Conservation (phyloP, 2,888 invertebrate species). For the Trichacis sp. region DNA sequence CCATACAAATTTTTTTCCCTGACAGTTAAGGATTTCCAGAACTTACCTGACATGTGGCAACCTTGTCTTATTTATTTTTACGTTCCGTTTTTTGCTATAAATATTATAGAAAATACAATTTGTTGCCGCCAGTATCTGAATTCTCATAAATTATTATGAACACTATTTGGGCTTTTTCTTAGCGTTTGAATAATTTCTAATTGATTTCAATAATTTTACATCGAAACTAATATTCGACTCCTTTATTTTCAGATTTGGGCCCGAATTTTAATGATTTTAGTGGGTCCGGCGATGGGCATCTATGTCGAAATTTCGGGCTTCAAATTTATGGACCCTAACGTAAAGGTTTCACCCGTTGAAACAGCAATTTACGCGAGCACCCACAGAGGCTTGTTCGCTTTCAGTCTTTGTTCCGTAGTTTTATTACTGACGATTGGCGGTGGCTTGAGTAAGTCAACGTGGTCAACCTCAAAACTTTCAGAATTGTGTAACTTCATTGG, state of each 20-base stretch:
- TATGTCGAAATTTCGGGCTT: slow-evolving; percentile 40
- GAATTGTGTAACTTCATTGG: neutral
- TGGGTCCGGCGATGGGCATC: slow-evolving; percentile 43
- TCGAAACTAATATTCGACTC: no score
- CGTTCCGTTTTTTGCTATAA: no score
- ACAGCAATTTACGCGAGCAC: slow-evolving; percentile 54
- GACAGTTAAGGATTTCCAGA: no score
- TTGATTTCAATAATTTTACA: no score
- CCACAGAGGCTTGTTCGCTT: slow-evolving; percentile 49
- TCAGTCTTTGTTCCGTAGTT: slow-evolving; percentile 46
- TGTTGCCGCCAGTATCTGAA: no score
- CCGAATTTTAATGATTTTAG: slow-evolving; percentile 45
- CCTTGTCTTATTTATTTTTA: no score
- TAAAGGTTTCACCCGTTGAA: slow-evolving; percentile 40
- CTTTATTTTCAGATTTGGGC: slow-evolving; percentile 41
- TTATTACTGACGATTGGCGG: slow-evolving; percentile 52
- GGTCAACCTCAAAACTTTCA: neutral
- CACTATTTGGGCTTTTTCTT: no score
- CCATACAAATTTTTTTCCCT: no score
- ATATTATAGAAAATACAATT: no score
- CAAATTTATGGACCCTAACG: slow-evolving; percentile 52
- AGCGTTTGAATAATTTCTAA: no score
- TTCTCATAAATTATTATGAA: no score
- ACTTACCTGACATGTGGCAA: no score
- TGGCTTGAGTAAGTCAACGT: slow-evolving; percentile 50